phyloP scores from a whole-genome alignment of 2,113 vertebrate species.

The Tringa solitaria region DNA sequence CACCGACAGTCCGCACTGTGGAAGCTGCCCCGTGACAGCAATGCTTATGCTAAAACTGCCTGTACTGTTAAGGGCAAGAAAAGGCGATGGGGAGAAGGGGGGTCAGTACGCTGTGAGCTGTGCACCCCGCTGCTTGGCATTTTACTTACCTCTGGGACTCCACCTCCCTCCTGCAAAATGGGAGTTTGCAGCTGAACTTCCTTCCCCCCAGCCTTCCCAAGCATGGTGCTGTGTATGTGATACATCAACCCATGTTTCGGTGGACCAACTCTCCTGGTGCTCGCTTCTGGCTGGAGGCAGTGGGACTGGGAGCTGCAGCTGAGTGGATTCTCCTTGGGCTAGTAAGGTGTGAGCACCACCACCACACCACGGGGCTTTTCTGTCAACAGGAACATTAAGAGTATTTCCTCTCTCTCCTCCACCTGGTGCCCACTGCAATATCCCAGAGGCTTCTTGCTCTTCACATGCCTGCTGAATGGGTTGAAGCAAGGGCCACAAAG shows the following conservation, averaged over 20 bases:
- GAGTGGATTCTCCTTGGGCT: not conserved
- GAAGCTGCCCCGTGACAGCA: rapidly evolving
- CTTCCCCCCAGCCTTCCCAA: not conserved
- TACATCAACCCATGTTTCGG: rapidly evolving
- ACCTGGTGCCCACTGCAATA: not conserved
- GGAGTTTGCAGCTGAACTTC: not conserved
- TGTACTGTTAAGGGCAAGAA: not conserved
- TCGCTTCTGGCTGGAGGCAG: rapidly evolving
- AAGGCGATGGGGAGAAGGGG: no score
- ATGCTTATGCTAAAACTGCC: not conserved
- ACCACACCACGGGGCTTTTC: rapidly evolving
- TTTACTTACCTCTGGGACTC: not conserved
- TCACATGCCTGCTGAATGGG: not conserved
- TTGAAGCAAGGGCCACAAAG: not conserved
- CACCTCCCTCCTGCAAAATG: not conserved
- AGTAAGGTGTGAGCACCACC: not conserved
- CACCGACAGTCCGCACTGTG: not conserved
- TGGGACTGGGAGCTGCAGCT: not conserved
- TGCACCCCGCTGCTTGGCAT: no score
- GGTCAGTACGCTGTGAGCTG: rapidly evolving
- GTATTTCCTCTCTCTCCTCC: not conserved
- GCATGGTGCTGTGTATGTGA: rapidly evolving
- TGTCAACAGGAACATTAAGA: not conserved
- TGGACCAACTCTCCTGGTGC: rapidly evolving
- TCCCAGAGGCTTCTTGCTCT: not conserved